Evolutionary conservation across 2,113 vertebrate species (phyloP), one percentile per base, ranked within the genome.

Genomic region (Sebastes schlegelii): DNA sequence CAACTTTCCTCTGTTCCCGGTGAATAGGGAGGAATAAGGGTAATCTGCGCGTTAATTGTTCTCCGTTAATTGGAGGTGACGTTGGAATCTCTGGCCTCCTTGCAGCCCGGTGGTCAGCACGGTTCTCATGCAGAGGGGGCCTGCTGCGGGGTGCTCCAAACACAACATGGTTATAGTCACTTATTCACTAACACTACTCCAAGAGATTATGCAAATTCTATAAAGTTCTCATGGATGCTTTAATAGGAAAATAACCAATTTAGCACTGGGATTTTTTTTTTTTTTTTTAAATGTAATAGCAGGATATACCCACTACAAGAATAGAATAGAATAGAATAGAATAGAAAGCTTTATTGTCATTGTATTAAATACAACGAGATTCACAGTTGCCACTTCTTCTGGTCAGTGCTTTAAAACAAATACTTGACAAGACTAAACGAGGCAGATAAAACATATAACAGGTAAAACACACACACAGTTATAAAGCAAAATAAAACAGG

Each of bases 11-110:
- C 11, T 89, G 93, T 93, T 93, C 88, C 80, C 14, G 64, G 34
- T 94, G 91, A 95, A 94, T 94, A 51, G 91, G 84, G 90, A 89
- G 83, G 90, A 94, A 93, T 93, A 93, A 89, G 92, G 94, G 93
- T 93, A 95, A 95, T 94, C 92, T 94, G 95, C 92, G 91, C 89
- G 93, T 95, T 97, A 97, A 97, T 98, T 98, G 97, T 97, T 98
- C 95, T 95, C 74, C 93, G 95, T 96, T 98, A 97, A 98, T 98
- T 97, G 96, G 93, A 96, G 95, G 91, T 96, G 98, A 97, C 96
- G 97, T 96, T 83, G 96, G 97, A 97, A 97, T 98, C 96, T 92
- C 86, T 84, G 96, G 91, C 94, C 94, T 93, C 86, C 92, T 86
- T 69, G 87, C 87, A 55, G 82, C 89, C 34, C 34, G 34, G 34